phyloP scores from a whole-genome alignment of 1,140 invertebrate genomes.

The Orius insidiosus region DNA sequence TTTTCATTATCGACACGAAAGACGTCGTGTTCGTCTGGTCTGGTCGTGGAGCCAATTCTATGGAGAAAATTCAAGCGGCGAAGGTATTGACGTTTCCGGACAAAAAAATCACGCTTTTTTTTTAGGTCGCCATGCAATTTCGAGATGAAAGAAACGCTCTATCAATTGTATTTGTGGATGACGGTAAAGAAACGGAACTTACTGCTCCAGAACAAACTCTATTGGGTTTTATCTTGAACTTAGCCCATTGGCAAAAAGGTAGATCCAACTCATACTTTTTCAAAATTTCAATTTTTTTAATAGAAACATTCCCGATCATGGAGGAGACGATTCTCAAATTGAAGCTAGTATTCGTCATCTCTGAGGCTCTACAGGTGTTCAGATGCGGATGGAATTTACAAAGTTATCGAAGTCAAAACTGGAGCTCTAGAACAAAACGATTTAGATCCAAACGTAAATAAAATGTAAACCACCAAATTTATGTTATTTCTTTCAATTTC shows the following conservation, averaged over 20 bases:
- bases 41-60: constrained; percentile 48
- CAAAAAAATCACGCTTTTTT: constrained; percentile 6
- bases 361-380: constrained; percentile 51
- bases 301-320: constrained; percentile 18
- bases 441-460: constrained; percentile 50
- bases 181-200: constrained; percentile 66
- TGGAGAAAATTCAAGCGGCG: constrained; percentile 47
- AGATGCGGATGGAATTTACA: constrained; percentile 62
- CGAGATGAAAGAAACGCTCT: constrained; percentile 26
- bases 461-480: constrained; percentile 2
- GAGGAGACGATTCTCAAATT: constrained; percentile 23
- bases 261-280: not conserved
- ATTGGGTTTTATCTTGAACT: constrained; percentile 50
- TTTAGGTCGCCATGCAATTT: constrained; percentile 28
- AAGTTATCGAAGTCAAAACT: constrained; percentile 71
- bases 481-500: constrained; percentile 19
- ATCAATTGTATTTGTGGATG: constrained; percentile 58
- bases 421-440: constrained; percentile 65
- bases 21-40: constrained; percentile 61
- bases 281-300: not conserved
- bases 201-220: constrained; percentile 39
- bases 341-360: constrained; percentile 25
- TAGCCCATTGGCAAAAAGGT: constrained; percentile 26
- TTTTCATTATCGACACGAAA: constrained; percentile 63
- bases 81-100: constrained; percentile 31